phyloP scores from a whole-genome alignment of 1,140 invertebrate species.

The Meloidogyne exigua region DNA sequence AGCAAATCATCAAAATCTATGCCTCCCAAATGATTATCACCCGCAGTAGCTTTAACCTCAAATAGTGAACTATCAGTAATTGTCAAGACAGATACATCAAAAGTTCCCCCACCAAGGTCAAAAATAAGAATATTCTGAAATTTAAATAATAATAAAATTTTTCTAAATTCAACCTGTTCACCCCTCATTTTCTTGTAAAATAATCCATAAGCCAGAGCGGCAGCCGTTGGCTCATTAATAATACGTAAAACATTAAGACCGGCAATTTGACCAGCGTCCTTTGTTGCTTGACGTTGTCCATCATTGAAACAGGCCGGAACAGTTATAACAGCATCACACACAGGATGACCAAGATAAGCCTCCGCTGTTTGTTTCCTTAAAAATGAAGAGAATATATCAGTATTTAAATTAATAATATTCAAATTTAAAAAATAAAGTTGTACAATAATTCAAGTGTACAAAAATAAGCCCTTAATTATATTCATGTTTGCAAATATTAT shows the following conservation, averaged over 20 bases:
- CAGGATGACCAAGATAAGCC: conserved; percentile 80
- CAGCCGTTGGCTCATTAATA: conserved; percentile 68
- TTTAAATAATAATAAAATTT: neutral
- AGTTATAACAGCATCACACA: conserved; percentile 76
- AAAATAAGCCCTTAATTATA: too few relatives aligned
- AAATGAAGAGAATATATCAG: too few relatives aligned
- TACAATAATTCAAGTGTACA: too few relatives aligned
- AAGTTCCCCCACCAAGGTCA: conserved; percentile 94
- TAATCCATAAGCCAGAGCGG: conserved; percentile 68
- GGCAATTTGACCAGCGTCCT: conserved; percentile 68
- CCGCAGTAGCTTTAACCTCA: conserved; percentile 80
- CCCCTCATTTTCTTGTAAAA: conserved; percentile 66
- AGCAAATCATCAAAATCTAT: conserved; percentile 95
- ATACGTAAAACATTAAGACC: conserved; percentile 68
- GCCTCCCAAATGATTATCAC: conserved; percentile 94
- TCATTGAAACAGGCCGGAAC: conserved; percentile 69
- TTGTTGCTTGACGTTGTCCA: conserved; percentile 68
- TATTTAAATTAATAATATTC: too few relatives aligned
- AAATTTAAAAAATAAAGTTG: too few relatives aligned
- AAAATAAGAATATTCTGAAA: conserved; percentile 70
- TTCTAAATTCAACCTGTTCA: conserved; percentile 62
- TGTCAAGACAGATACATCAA: conserved; percentile 90
- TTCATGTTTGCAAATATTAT: too few relatives aligned
- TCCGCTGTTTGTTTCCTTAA: conserved; percentile 78
- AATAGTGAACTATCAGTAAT: conserved; percentile 85